Evolutionary conservation across 2,113 vertebrate species (phyloP).

Genomic region (Puffinus mauretanicus): DNA sequence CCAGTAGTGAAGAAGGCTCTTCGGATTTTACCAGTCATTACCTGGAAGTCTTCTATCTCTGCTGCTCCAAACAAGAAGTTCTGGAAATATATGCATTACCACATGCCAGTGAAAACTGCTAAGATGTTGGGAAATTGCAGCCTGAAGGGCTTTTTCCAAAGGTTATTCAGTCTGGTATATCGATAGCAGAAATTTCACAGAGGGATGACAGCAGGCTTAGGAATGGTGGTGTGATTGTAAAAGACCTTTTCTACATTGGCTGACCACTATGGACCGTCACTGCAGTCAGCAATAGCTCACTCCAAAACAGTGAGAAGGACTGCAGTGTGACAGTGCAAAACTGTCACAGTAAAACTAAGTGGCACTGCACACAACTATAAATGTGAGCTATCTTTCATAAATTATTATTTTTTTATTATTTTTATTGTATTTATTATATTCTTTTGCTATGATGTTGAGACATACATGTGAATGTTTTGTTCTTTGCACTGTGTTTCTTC

Average conservation of each 20-base stretch:
- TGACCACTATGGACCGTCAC: background rate
- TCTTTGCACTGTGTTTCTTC: background rate
- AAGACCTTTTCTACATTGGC: background rate
- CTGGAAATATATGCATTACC: conserved; percentile 80
- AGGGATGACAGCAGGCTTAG: background rate
- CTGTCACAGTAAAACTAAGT: background rate
- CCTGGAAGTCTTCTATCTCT: conserved; percentile 73
- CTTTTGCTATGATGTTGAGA: background rate
- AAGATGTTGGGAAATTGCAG: background rate
- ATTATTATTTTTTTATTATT: background rate
- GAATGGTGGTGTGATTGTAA: background rate
- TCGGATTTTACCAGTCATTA: conserved; percentile 78
- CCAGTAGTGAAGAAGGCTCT: conserved; percentile 79
- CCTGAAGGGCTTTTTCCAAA: conserved; percentile 1
- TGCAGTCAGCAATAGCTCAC: background rate
- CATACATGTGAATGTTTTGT: background rate
- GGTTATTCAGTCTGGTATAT: background rate
- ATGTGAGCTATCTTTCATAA: background rate
- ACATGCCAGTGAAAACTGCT: conserved; percentile 75
- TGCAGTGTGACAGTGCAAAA: background rate
- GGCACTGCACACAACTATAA: background rate
- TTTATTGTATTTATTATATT: background rate
- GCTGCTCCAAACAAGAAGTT: conserved; percentile 68
- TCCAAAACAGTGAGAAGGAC: background rate
- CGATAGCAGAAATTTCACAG: background rate